phyloP scores from a whole-genome alignment of 2,113 vertebrate species.

The Ptilorrhoa leucosticta region DNA sequence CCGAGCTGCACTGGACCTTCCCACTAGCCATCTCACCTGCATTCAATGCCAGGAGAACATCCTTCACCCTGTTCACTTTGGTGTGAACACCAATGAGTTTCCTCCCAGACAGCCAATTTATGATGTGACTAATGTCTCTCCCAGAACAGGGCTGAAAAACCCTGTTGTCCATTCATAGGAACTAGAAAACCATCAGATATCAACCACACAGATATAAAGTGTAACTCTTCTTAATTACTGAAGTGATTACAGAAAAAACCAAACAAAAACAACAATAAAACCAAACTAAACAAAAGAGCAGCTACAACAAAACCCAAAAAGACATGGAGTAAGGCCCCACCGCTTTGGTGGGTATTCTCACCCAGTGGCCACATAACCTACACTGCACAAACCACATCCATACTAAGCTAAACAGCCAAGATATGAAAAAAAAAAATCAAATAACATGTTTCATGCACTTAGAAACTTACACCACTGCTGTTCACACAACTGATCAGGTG shows the following conservation, averaged over 20 bases:
- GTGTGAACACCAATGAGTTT: not conserved
- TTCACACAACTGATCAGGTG: not conserved
- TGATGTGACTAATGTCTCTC: not conserved
- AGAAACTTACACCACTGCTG: not conserved
- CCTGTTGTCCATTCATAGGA: not conserved
- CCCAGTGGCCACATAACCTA: not conserved
- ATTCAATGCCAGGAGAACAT: not conserved
- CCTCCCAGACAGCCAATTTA: not conserved
- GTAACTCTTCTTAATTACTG: not conserved
- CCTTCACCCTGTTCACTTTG: not conserved
- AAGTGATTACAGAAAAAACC: not conserved
- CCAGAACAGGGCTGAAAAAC: not conserved
- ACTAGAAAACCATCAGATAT: not conserved
- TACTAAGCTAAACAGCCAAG: not conserved
- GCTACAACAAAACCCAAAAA: no score
- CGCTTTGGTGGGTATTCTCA: not conserved
- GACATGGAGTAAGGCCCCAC: rapidly evolving
- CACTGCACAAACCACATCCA: not conserved
- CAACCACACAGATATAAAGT: not conserved
- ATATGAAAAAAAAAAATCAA: not conserved
- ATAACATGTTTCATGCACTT: not conserved
- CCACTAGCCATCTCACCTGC: not conserved
- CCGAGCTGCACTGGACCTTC: rapidly evolving
- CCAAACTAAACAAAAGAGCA: not conserved
- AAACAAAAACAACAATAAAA: not conserved